Percentiles rank a stretch among this genome's conserved stretches.
These are phyloP conservation scores for Hemiscyllium ocellatum DNA, from an alignment of 2,113 vertebrate species.

Conservation along the genomic window DNA sequence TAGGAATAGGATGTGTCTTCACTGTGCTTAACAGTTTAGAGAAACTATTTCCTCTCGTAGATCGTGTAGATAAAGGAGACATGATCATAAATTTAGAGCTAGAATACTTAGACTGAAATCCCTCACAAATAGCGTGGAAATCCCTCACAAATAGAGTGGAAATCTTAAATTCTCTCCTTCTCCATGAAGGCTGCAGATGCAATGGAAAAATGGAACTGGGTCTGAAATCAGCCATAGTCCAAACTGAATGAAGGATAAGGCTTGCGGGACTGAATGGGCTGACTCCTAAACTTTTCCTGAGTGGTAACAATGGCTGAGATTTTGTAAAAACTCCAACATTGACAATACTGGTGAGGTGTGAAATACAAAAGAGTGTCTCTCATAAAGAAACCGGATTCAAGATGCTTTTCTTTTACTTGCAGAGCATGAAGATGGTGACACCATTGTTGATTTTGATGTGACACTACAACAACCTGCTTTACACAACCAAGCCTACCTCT, in stretches of 20 bases:
- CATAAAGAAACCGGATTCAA: background rate
- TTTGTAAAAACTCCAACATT: background rate
- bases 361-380: background rate
- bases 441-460: constrained; percentile 56
- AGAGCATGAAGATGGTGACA: constrained; percentile 83
- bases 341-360: background rate
- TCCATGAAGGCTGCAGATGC: background rate
- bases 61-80: background rate
- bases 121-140: too few relatives aligned
- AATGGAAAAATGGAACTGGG: background rate
- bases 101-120: background rate
- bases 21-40: background rate
- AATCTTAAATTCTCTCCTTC: background rate
- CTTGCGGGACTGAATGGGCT: background rate
- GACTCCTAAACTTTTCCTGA: background rate
- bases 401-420: constrained; percentile 42
- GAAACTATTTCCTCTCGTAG: background rate
- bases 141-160: background rate
- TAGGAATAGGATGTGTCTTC: too few relatives aligned
- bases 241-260: background rate
- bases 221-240: background rate
- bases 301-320: background rate
- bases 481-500: constrained; percentile 85
- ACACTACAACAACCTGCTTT: constrained; percentile 55
- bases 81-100: background rate